Percentiles rank a stretch among this genome's conserved stretches.
phyloP scores from a whole-genome alignment of 1,140 invertebrate species.

The Probaryconus sp. region DNA sequence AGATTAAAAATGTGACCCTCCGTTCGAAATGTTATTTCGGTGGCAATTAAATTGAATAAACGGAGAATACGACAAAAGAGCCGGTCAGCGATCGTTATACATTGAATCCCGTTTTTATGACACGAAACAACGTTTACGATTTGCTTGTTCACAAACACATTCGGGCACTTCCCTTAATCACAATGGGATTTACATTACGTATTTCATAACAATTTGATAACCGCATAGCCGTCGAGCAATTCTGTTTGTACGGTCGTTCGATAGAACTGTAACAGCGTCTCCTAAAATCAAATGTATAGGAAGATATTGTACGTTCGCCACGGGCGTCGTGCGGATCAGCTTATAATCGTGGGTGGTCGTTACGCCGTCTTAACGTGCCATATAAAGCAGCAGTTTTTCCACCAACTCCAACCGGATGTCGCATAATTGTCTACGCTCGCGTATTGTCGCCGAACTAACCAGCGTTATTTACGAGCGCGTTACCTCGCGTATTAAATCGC shows the following conservation, averaged over 20 bases:
- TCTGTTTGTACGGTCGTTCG: constrained; percentile 24
- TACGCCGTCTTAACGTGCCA: constrained; percentile 69
- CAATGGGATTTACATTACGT: constrained; percentile 19
- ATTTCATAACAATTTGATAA: constrained; percentile 41
- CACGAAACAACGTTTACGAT: neutral
- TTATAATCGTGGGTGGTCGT: constrained; percentile 72
- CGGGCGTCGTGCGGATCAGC: constrained; percentile 41
- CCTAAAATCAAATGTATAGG: constrained; percentile 54
- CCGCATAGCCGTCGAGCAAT: constrained; percentile 19
- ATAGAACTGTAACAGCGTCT: constrained; percentile 46
- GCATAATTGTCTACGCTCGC: constrained; percentile 65
- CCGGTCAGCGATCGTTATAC: constrained; percentile 7
- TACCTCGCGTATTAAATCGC: constrained; percentile 36
- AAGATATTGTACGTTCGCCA: constrained; percentile 56
- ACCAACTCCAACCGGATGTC: constrained; percentile 64
- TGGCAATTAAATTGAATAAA: too few species aligned
- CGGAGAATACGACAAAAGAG: too few species aligned
- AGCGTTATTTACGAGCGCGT: constrained; percentile 37
- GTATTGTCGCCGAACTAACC: constrained; percentile 41
- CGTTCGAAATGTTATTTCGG: too few species aligned
- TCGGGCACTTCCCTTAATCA: constrained; percentile 26
- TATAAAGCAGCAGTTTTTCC: constrained; percentile 73
- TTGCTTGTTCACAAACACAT: neutral
- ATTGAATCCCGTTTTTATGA: neutral
- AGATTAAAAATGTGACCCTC: too few species aligned